Evolutionary conservation across 2,888 invertebrate species (phyloP).

Genomic region (Eupithecia pulchellata): DNA sequence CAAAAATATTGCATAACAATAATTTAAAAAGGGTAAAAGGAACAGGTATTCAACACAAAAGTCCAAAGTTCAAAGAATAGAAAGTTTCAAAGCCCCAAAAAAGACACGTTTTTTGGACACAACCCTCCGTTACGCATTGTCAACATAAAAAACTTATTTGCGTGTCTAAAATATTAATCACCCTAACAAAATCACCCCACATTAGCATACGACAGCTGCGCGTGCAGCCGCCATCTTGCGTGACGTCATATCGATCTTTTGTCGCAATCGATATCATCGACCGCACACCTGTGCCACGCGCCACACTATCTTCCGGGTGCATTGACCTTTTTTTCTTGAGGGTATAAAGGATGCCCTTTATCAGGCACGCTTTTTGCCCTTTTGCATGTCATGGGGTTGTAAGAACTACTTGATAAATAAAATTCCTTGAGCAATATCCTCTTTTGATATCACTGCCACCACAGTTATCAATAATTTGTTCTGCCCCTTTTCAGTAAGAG

Average conservation of each 20-base stretch:
- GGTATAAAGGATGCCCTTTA: constrained; percentile 32
- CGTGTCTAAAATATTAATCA: constrained; percentile 57
- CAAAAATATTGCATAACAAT: constrained; percentile 15
- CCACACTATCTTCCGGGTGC: constrained; percentile 69
- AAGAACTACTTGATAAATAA: constrained; percentile 3
- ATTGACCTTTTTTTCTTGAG: constrained; percentile 64
- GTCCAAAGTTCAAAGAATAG: constrained; percentile 30
- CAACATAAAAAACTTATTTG: constrained; percentile 52
- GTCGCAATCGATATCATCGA: constrained; percentile 76
- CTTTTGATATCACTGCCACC: neutral
- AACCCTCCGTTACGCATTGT: constrained; percentile 30
- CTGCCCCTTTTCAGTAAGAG: no score
- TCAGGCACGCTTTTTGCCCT: constrained; percentile 12
- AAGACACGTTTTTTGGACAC: constrained; percentile 34
- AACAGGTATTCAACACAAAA: constrained; percentile 32
- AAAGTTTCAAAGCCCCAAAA: constrained; percentile 19
- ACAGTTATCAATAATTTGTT: neutral
- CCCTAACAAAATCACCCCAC: constrained; percentile 67
- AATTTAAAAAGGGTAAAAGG: neutral
- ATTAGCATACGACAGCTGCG: constrained; percentile 77
- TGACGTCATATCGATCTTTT: constrained; percentile 82
- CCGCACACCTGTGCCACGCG: constrained; percentile 75
- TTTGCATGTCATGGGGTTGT: constrained; percentile 10
- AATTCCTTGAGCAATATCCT: neutral
- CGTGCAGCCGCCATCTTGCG: constrained; percentile 64